Evolutionary conservation across 2,113 vertebrate genomes (phyloP), one percentile per base, ranked within the genome.

Genomic region (Galemys pyrenaicus): DNA sequence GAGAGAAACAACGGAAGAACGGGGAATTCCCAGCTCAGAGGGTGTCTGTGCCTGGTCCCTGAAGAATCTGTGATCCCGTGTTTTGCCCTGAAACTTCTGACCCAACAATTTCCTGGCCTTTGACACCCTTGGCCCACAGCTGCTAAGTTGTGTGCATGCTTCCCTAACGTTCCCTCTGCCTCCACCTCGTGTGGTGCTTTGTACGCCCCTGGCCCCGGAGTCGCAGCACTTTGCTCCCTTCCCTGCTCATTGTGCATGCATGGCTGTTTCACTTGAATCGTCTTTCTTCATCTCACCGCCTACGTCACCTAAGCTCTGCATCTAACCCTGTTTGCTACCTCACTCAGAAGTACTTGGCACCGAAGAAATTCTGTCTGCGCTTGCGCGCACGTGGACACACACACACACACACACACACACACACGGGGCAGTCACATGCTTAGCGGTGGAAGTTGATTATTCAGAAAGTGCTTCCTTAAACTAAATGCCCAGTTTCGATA

Each of bases 401-500:
- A 22, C 81, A 68, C 13, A 4, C 44, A 19, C 37, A 26, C 2
- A 7, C 54, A 81, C 10, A 30, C 28, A 49, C 28, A 84, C 19
- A 56, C 6, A 67, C 51, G 6, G 4, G 5, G 54, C 20, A 17
- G 49, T 17, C 39, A 37, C 60, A 86, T 60, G 73, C 58, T 82
- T 68, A 65, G 79, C 84, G 60, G 54, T 6, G 54, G 19, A 56
- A 56, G 24, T 64, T 56, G 49, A 70, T 70, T 54, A 70, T 75
- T 94, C 70, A 58, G 17, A 71, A 71, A 41, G 22, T 28, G 35
- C 5, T 75, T 90, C 35, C 41, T 93, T 79, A 35, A 84, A 35
- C 56, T 95, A 90, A 92, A 92, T 89, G 65, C 26, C 68, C 73
- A 22, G n/a, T 65, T 88, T 92, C 92, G 54, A 9, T 83, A 67